Evolutionary conservation across 2,888 invertebrate genomes (phyloP).

Genomic region (Phragmatobia fuliginosa): DNA sequence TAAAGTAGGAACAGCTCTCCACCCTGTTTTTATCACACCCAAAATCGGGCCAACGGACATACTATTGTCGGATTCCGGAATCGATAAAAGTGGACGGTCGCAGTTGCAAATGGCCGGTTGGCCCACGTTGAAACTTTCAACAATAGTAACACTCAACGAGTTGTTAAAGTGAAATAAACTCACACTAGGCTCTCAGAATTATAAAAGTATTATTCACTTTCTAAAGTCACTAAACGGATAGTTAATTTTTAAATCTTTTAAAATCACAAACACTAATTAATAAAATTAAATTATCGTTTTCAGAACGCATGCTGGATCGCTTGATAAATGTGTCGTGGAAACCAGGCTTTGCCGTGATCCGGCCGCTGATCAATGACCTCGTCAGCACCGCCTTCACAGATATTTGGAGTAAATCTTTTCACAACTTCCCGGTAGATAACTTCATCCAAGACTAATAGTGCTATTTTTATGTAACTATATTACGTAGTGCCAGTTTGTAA

Average conservation of each 20-base stretch:
- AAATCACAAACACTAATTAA: not conserved
- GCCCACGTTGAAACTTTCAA: too few species aligned
- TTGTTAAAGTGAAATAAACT: too few species aligned
- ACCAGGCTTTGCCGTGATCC: conserved; percentile 91
- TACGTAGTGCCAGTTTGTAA: conserved; percentile 44
- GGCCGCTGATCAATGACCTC: conserved; percentile 93
- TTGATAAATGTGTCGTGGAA: conserved; percentile 94
- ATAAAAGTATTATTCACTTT: too few species aligned
- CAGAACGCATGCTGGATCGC: conserved; percentile 90
- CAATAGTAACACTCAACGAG: too few species aligned
- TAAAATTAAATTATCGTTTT: conserved; percentile 31
- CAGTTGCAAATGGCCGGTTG: too few species aligned
- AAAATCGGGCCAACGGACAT: too few species aligned
- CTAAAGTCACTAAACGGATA: too few species aligned
- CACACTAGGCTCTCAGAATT: too few species aligned
- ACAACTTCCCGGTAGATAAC: conserved; percentile 90
- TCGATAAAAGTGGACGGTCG: too few species aligned
- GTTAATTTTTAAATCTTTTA: not conserved
- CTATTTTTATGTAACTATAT: conserved; percentile 9
- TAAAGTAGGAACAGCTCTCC: too few species aligned
- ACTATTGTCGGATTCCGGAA: too few species aligned
- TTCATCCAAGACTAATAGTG: conserved; percentile 81
- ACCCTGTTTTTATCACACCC: too few species aligned
- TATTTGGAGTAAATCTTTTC: conserved; percentile 92
- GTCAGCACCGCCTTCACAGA: conserved; percentile 94